Evolutionary conservation across 2,113 vertebrate species (phyloP).

Genomic region (Xerus inauris): DNA sequence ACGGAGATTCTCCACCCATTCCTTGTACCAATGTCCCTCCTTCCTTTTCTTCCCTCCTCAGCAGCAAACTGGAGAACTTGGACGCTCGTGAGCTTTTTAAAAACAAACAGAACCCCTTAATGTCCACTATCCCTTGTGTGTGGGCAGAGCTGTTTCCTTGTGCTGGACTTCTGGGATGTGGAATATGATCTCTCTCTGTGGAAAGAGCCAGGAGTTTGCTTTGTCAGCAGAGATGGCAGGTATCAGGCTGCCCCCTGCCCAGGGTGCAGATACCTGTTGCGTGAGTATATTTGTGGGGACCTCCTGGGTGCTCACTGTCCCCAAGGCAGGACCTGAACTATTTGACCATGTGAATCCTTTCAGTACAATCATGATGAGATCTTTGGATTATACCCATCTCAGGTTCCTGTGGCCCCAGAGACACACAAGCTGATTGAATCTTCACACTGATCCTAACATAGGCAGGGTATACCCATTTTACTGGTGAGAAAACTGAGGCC

Average conservation of each 20-base stretch:
- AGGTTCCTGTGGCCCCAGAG: not conserved
- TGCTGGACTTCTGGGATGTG: not conserved
- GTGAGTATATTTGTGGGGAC: not conserved
- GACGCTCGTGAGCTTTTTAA: constrained; percentile 24
- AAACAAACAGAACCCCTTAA: constrained; percentile 16
- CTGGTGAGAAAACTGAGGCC: not conserved
- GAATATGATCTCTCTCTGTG: constrained; percentile 61
- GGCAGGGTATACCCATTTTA: not conserved
- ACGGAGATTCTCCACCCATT: not conserved
- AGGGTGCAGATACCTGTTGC: constrained; percentile 14
- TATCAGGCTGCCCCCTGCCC: not conserved
- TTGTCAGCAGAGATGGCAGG: constrained; percentile 14
- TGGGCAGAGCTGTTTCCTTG: not conserved
- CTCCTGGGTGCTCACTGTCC: not conserved
- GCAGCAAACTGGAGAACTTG: not conserved
- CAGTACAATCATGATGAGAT: not conserved
- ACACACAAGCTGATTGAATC: not conserved
- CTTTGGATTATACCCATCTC: not conserved
- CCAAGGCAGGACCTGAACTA: not conserved
- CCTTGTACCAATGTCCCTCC: not conserved
- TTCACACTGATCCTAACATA: not conserved
- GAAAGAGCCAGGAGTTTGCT: not conserved
- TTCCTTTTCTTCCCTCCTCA: not conserved
- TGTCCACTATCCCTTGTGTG: not conserved
- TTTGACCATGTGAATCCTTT: not conserved